Conservation (phyloP, 2,888 invertebrate genomes). For the Miltochrista miniata region DNA sequence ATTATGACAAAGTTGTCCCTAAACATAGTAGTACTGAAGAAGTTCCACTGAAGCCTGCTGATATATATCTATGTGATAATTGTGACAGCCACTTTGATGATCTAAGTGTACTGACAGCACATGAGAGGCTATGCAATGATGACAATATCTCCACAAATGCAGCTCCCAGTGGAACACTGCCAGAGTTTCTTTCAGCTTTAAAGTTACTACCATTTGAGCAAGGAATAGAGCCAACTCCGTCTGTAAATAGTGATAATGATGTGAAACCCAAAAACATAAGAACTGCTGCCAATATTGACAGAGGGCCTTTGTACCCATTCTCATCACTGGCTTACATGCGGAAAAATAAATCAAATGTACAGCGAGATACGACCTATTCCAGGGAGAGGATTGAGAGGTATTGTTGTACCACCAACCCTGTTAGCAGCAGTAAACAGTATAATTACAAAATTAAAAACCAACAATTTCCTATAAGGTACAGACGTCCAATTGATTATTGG, state of each 20-base stretch:
- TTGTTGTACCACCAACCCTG: slow-evolving; percentile 58
- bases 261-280: slow-evolving; percentile 58
- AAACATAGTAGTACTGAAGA: slow-evolving; percentile 45
- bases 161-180: slow-evolving; percentile 55
- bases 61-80: slow-evolving; percentile 89
- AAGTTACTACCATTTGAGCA: slow-evolving; percentile 57
- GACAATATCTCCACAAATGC: slow-evolving; percentile 42
- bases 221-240: slow-evolving; percentile 25
- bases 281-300: slow-evolving; percentile 61
- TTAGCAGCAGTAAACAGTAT: slow-evolving; percentile 66
- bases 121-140: slow-evolving; percentile 77
- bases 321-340: slow-evolving; percentile 74
- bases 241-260: slow-evolving; percentile 39
- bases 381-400: slow-evolving; percentile 74
- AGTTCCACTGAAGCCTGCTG: slow-evolving; percentile 83
- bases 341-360: slow-evolving; percentile 60
- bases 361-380: slow-evolving; percentile 61
- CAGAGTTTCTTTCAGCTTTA: slow-evolving; percentile 70
- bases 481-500: slow-evolving; percentile 77
- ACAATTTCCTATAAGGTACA: slow-evolving; percentile 70
- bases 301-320: slow-evolving; percentile 76
- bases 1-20: slow-evolving; percentile 61
- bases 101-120: slow-evolving; percentile 61
- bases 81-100: slow-evolving; percentile 89
- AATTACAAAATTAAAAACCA: slow-evolving; percentile 65